These are phyloP conservation scores for Athripsodes cinereus DNA, from an alignment of 2,888 invertebrate genomes.

Conservation along the genomic window DNA sequence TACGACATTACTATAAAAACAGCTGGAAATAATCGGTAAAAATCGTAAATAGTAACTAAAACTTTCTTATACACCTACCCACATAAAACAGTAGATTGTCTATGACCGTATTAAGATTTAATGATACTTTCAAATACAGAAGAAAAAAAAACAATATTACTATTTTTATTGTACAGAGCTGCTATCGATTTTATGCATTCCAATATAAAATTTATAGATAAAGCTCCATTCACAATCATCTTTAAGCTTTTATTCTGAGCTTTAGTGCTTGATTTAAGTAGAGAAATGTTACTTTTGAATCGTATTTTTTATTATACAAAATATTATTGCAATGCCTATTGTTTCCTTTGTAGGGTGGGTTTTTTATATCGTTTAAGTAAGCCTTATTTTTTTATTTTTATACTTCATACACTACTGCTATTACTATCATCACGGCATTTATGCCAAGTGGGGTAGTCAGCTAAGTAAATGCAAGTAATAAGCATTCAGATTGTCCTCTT, in stretches of 20 bases:
- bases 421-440: no score
- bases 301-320: not conserved
- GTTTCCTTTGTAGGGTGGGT: not conserved
- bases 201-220: not conserved
- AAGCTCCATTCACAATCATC: not conserved
- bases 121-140: not conserved
- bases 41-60: no score
- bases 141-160: not conserved
- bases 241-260: not conserved
- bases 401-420: no score
- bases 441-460: no score
- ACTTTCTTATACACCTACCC: not conserved
- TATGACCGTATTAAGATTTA: not conserved
- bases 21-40: no score
- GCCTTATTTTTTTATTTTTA: no score
- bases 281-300: not conserved
- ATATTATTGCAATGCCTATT: not conserved
- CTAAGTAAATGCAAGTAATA: no score
- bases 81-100: not conserved
- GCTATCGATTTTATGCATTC: not conserved
- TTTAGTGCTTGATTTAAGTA: not conserved
- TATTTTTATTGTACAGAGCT: not conserved
- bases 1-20: no score
- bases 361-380: no score
- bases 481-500: no score